Evolutionary conservation across 2,888 invertebrate genomes (phyloP), one percentile per base, ranked within the genome.

Genomic region (Andrena chrysosceles): DNA sequence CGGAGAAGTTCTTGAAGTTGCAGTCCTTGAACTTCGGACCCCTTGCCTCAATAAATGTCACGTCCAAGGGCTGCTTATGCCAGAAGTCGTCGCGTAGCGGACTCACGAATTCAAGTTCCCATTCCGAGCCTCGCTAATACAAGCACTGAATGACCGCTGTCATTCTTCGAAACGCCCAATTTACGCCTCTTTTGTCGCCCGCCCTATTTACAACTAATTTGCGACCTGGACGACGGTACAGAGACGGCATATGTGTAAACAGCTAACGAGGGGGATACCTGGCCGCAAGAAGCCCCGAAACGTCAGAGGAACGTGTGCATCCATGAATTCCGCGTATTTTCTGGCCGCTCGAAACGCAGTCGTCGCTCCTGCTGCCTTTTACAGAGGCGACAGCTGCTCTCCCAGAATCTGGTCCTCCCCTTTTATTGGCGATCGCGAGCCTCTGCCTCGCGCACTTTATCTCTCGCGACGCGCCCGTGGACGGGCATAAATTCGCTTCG

Each of bases 321-420:
- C 70, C 83, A 70, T 70, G 66, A 70, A 77, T 83, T 74, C 74
- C 73, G 52, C 56, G 74, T 78, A 84, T 83, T 74, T 81, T 66
- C 69, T 67, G 74, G 20, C 60, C 35, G 42, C 60, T 78, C 74
- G 79, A 83, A 84, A 83, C 75, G 84, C 84, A 26, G 78, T 62
- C 71, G 67, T 59, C 63, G 78, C 67, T 56, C 71, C 52, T 29
- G 66, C 62, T 77, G 63, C 83, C 83, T 83, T 83, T 83, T 83
- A 83, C 77, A 83, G 83, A 70, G 49, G 52, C 66, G 83, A 78
- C 83, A 78, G 84, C 78, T 83, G 84, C 77, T 31, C 23, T 56
- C 56, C 75, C 84, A 75, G 78, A 83, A 83, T 84, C 84, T 78
- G 83, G 59, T 59, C 64, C 72, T 73, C 56, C 77, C 77, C 70